Evolutionary conservation across 2,797 vertebrate species (phyloP), one percentile per base, ranked within the genome.

Genomic region (Megaceryle alcyon): DNA sequence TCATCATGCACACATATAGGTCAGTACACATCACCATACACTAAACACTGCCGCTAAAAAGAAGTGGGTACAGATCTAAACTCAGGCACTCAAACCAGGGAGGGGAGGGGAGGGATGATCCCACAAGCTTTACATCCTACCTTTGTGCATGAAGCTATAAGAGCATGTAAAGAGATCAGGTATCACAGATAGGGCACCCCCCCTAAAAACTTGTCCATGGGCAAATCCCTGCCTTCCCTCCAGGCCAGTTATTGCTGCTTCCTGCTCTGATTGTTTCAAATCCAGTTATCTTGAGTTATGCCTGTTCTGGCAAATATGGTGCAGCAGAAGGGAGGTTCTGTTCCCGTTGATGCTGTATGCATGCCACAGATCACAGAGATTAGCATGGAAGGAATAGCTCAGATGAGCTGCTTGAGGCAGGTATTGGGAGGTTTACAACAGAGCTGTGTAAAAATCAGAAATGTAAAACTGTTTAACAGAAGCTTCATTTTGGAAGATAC

Each of bases 231-330:
- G 85, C 79, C 54, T 95, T 94, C 57, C 91, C 91, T 91, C 49
- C 91, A 79, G 94, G 94, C 89, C 91, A 92, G 82, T 91, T 91
- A 84, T 69, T 94, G 83, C 94, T 68, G 70, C 63, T 96, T 94
- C 95, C 95, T 96, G 82, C 89, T 92, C 79, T 76, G 91, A 91
- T 92, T 87, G 88, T 95, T 96, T 94, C 72, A 83, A 81, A 92
- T 77, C 76, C 12, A 6, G 72, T 92, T 96, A 92, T 86, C 92
- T 94, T 85, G 76, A 90, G 57, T 69, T 93, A 54, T 90, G 85
- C 96, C 80, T 92, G 85, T 96, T 79, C 94, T 86, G 89, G 89
- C 82, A 96, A 96, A 97, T 44, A 88, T 5, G 77, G 70, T 80
- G 78, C 53, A 70, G 91, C 72, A 91, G 73, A 90, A 63, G 84